Conservation (phyloP, 2,113 vertebrate species). For the Oreamnos americanus region DNA sequence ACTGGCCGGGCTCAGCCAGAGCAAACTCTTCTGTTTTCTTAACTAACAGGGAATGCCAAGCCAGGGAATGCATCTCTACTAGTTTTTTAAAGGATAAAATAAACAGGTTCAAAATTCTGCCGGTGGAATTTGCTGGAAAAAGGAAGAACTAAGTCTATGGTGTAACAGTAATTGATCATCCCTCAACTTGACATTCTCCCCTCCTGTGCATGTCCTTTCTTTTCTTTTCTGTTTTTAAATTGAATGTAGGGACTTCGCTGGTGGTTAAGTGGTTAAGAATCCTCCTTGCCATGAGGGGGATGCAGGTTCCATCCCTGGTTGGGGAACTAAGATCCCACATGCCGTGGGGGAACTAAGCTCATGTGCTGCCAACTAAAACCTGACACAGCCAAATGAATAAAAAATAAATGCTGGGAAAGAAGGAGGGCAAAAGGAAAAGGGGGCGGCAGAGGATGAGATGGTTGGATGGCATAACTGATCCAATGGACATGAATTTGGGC, state of each 20-base stretch:
- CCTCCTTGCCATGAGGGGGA: rapidly evolving
- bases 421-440: background rate
- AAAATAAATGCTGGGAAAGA: background rate
- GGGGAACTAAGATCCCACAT: background rate
- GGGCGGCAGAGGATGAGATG: background rate
- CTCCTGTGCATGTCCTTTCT: background rate
- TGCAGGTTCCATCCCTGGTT: background rate
- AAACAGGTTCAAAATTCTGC: background rate
- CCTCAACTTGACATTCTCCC: rapidly evolving
- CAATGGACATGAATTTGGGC: background rate
- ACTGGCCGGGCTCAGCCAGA: background rate
- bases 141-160: background rate
- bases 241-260: background rate
- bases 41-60: background rate
- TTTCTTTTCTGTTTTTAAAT: background rate
- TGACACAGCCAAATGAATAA: background rate
- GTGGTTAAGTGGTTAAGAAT: background rate
- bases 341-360: background rate
- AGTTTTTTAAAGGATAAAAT: background rate
- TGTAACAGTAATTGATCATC: rapidly evolving
- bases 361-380: background rate
- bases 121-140: background rate
- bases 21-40: background rate
- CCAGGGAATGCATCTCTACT: background rate
- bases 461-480: background rate